These are phyloP conservation scores for Bucco capensis DNA, from an alignment of 2,113 vertebrate genomes.

Conservation along the genomic window DNA sequence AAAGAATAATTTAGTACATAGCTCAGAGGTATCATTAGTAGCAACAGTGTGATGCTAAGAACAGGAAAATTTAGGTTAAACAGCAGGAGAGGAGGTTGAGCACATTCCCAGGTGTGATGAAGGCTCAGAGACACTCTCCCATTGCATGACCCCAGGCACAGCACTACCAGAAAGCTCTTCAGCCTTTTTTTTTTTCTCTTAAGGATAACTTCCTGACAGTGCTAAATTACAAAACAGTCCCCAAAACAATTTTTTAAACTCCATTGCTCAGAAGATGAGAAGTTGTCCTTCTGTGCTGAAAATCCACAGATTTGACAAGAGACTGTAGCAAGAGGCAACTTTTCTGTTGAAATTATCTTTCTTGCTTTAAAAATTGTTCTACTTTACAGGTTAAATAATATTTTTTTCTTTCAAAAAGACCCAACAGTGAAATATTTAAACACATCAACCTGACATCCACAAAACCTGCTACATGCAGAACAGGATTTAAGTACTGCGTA, in stretches of 20 bases:
- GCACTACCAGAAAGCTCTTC: not conserved
- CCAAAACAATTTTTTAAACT: not conserved
- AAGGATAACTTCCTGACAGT: not conserved
- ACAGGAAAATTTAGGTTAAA: constrained; percentile 49
- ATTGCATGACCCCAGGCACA: accelerated
- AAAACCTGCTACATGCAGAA: constrained; percentile 7
- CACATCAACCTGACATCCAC: not conserved
- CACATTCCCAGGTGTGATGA: not conserved
- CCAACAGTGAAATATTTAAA: not conserved
- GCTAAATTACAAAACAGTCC: not conserved
- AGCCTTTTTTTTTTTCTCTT: not conserved
- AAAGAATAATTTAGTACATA: constrained; percentile 52
- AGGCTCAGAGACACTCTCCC: not conserved
- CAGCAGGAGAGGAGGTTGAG: constrained; percentile 13
- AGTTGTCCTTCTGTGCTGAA: not conserved
- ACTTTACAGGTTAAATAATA: not conserved
- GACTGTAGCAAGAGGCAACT: not conserved
- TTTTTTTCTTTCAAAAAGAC: too few species aligned
- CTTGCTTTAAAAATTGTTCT: not conserved
- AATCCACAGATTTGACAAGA: not conserved
- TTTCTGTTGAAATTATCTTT: not conserved
- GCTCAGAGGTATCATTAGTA: constrained; percentile 56
- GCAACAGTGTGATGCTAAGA: not conserved
- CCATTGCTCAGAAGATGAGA: not conserved
- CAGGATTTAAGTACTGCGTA: constrained; percentile 26